phyloP scores from a whole-genome alignment of 2,888 invertebrate genomes.

The Heterodera filipjevi region DNA sequence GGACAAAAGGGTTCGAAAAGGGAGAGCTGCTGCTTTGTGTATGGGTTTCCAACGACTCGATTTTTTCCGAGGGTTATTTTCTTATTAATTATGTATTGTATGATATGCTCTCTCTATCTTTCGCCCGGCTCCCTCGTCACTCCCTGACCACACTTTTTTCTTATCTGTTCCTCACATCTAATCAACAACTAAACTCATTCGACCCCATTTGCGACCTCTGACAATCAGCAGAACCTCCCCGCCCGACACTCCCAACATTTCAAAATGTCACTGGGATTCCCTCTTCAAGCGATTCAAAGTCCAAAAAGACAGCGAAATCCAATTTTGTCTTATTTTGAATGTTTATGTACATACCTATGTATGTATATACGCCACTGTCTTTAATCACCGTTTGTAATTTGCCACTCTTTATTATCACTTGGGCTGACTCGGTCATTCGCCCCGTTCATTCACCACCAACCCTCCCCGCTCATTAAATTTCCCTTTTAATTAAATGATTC shows the following conservation, averaged over 20 bases:
- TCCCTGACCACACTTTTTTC: not conserved
- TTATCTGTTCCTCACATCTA: not conserved
- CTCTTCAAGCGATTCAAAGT: not conserved
- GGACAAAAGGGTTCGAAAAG: no score
- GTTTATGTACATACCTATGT: no score
- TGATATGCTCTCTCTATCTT: no score
- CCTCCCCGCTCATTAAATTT: no score
- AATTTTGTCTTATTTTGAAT: not conserved
- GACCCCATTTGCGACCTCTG: not conserved
- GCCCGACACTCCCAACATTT: not conserved
- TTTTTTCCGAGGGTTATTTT: no score
- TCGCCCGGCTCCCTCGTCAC: no score
- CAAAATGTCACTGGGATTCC: not conserved
- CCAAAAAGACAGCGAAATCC: not conserved
- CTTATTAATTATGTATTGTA: no score
- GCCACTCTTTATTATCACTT: no score
- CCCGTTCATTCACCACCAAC: not conserved
- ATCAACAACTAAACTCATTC: not conserved
- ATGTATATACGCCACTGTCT: no score
- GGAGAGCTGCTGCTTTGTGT: no score
- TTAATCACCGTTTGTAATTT: no score
- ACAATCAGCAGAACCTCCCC: not conserved
- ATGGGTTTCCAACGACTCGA: no score
- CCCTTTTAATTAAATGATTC: not conserved
- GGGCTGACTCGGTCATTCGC: not conserved